Evolutionary conservation across 2,888 invertebrate genomes (phyloP).

Genomic region (Leucophora obtusa): DNA sequence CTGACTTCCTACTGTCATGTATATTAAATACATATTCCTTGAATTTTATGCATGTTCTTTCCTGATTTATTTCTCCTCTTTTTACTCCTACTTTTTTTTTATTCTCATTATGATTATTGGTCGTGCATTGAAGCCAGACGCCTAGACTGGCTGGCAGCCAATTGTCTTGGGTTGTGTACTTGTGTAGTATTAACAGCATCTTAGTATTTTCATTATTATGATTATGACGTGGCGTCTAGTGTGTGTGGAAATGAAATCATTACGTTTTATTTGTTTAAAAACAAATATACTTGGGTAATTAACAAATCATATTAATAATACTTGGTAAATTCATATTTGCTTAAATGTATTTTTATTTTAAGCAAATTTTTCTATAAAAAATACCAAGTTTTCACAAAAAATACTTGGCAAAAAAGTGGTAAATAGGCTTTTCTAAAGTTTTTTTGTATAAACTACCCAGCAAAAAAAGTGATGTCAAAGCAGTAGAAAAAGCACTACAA

Average conservation of each 20-base stretch:
- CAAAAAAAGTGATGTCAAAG: too few relatives aligned
- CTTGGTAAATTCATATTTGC: too few relatives aligned
- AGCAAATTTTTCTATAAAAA: too few relatives aligned
- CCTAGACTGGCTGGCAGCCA: constrained; percentile 68
- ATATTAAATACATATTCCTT: background rate
- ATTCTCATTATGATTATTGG: constrained; percentile 60
- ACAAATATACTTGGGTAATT: background rate
- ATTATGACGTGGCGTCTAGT: constrained; percentile 28
- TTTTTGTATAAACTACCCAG: too few relatives aligned
- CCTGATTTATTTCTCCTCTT: background rate
- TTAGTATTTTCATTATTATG: background rate
- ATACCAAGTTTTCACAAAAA: too few relatives aligned
- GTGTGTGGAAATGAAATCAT: constrained; percentile 17
- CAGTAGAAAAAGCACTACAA: too few relatives aligned
- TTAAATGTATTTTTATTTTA: too few relatives aligned
- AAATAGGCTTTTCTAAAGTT: too few relatives aligned
- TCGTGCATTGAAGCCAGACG: constrained; percentile 66
- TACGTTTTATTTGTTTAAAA: constrained; percentile 17
- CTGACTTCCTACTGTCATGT: too few relatives aligned
- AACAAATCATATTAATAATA: background rate
- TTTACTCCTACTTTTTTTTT: background rate
- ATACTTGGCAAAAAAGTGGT: too few relatives aligned
- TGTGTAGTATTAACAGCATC: background rate
- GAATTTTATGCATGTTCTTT: background rate
- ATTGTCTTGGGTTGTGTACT: constrained; percentile 47